Evolutionary conservation across 2,888 invertebrate genomes (phyloP).

Genomic region (Galerucella pusilla): DNA sequence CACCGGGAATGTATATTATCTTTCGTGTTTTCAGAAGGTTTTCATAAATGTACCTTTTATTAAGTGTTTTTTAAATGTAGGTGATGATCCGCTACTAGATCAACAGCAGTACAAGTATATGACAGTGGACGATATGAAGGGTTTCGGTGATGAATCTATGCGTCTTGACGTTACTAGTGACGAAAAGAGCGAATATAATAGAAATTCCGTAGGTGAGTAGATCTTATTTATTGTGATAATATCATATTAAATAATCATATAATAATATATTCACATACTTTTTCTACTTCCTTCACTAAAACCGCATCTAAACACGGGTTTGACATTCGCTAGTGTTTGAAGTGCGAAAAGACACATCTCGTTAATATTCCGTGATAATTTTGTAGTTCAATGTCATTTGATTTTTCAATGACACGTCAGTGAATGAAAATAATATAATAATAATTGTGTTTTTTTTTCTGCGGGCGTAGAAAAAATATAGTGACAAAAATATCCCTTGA

Average conservation of each 20-base stretch:
- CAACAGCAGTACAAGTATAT: constrained; percentile 81
- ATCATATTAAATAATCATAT: not conserved
- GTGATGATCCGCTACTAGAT: constrained; percentile 78
- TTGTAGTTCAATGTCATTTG: too few species aligned
- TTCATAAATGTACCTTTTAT: not conserved
- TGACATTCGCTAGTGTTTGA: too few species aligned
- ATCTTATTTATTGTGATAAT: not conserved
- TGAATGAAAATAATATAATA: too few species aligned
- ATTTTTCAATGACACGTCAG: too few species aligned
- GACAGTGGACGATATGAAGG: constrained; percentile 85
- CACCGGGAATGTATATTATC: constrained; percentile 33
- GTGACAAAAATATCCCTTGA: too few species aligned
- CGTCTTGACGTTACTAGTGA: constrained; percentile 64
- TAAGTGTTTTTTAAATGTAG: constrained; percentile 60
- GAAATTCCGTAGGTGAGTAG: constrained; percentile 63
- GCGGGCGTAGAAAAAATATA: too few species aligned
- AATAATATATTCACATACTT: too few species aligned
- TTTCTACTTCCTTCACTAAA: too few species aligned
- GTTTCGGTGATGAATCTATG: constrained; percentile 78
- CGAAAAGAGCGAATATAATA: constrained; percentile 63
- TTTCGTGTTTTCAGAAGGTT: not conserved
- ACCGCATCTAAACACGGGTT: too few species aligned
- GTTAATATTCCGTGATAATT: too few species aligned
- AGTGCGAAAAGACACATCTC: too few species aligned
- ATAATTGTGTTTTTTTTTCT: too few species aligned